phyloP scores from a whole-genome alignment of 2,797 vertebrate genomes.

The Picus viridis region DNA sequence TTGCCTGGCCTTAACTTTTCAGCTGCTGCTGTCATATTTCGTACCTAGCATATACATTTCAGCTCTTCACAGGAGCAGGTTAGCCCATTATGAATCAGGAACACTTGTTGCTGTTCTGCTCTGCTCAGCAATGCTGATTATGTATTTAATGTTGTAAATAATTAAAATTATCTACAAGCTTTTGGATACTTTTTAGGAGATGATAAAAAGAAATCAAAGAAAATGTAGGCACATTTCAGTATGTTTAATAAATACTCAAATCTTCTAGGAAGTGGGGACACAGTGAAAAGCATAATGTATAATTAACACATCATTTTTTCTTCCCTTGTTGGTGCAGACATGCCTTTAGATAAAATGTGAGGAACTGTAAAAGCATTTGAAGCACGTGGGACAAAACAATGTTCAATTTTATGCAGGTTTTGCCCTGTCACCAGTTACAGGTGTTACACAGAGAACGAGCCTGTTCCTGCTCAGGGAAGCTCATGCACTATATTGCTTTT shows the following conservation, averaged over 20 bases:
- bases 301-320: slow-evolving; percentile 43
- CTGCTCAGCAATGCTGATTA: neutral
- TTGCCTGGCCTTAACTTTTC: neutral
- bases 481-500: neutral
- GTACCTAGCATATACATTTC: neutral
- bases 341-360: neutral
- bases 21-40: neutral
- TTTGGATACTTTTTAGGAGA: neutral
- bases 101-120: neutral
- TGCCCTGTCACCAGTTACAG: neutral
- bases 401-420: neutral
- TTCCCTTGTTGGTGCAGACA: neutral
- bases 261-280: slow-evolving; percentile 32
- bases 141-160: neutral
- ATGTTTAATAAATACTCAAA: neutral
- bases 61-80: neutral
- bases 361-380: neutral
- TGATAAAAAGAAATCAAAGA: neutral
- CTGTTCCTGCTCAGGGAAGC: neutral
- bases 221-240: neutral
- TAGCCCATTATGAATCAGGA: neutral
- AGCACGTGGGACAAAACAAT: neutral
- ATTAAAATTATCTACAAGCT: neutral
- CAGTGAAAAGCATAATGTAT: neutral
- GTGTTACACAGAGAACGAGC: neutral